Evolutionary conservation across 1,140 invertebrate genomes (phyloP).

Genomic region (Brachionus calyciflorus): DNA sequence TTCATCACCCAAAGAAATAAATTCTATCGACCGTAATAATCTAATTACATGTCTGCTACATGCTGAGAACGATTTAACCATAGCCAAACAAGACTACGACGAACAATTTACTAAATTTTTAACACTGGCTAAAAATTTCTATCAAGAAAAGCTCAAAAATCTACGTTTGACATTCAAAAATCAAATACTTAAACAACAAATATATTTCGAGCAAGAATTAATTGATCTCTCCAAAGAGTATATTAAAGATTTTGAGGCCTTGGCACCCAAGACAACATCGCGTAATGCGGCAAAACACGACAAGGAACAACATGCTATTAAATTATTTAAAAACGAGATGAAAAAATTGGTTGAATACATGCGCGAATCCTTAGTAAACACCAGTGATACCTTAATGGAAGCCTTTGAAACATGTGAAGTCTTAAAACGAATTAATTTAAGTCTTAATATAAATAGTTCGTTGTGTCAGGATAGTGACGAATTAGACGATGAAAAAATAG

Average conservation of each 20-base stretch:
- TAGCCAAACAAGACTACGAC: slow-evolving; percentile 30
- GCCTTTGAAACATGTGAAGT: slow-evolving; percentile 37
- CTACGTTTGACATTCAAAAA: slow-evolving; percentile 21
- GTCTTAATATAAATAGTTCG: too few species aligned
- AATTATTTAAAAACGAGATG: slow-evolving; percentile 15
- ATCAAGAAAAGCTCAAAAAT: slow-evolving; percentile 24
- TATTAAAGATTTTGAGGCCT: slow-evolving; percentile 1
- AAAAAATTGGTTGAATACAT: slow-evolving; percentile 35
- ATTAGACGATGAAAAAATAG: not conserved
- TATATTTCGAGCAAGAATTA: slow-evolving; percentile 36
- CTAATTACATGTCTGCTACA: not conserved
- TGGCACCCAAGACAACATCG: not conserved
- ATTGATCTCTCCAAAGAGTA: slow-evolving; percentile 39
- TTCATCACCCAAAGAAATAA: not conserved
- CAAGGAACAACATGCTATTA: slow-evolving; percentile 19
- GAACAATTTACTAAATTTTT: not conserved
- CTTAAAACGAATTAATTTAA: not conserved
- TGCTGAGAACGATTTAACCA: not conserved
- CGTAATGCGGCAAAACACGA: not conserved
- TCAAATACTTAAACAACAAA: slow-evolving; percentile 46
- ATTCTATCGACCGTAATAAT: not conserved
- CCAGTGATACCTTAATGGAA: slow-evolving; percentile 33
- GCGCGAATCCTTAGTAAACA: slow-evolving; percentile 20
- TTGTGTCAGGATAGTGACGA: not conserved
- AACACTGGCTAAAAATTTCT: not conserved